Evolutionary conservation across 2,113 vertebrate species (phyloP).

Genomic region (Tichodroma muraria): DNA sequence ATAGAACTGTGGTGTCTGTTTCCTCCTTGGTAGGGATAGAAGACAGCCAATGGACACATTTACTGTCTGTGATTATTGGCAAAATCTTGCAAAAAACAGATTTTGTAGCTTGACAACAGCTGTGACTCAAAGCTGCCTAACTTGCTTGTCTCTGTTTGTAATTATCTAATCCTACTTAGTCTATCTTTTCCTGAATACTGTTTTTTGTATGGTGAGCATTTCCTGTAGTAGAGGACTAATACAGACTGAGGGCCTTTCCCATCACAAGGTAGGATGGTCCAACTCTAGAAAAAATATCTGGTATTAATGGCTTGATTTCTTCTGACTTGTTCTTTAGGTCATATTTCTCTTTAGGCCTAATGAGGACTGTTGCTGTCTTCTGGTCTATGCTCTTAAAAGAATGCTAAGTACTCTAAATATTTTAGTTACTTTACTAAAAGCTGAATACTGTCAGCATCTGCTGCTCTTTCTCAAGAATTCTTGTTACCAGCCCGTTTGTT

Average conservation of each 20-base stretch:
- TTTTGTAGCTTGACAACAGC: slow-evolving; percentile 26
- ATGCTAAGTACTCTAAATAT: background rate
- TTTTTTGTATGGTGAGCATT: background rate
- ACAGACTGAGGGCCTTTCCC: background rate
- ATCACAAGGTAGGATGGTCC: background rate
- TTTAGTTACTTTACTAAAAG: background rate
- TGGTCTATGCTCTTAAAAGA: background rate
- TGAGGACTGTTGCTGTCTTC: background rate
- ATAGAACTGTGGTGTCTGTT: background rate
- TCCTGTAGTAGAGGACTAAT: background rate
- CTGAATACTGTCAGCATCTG: background rate
- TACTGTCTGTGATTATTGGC: slow-evolving; percentile 53
- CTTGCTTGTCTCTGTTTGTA: slow-evolving; percentile 23
- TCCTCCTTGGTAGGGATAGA: background rate
- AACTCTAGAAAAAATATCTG: background rate
- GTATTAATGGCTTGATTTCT: background rate
- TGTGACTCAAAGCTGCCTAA: background rate
- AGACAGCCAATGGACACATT: slow-evolving; percentile 25
- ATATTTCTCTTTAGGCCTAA: background rate
- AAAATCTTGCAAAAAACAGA: background rate
- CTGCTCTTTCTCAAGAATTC: background rate
- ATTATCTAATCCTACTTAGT: slow-evolving; percentile 25
- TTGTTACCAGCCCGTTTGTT: background rate
- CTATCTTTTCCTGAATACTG: background rate
- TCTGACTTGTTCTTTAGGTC: background rate